Evolutionary conservation across 2,797 vertebrate genomes (phyloP).

Genomic region (Sebastes aleutianus): DNA sequence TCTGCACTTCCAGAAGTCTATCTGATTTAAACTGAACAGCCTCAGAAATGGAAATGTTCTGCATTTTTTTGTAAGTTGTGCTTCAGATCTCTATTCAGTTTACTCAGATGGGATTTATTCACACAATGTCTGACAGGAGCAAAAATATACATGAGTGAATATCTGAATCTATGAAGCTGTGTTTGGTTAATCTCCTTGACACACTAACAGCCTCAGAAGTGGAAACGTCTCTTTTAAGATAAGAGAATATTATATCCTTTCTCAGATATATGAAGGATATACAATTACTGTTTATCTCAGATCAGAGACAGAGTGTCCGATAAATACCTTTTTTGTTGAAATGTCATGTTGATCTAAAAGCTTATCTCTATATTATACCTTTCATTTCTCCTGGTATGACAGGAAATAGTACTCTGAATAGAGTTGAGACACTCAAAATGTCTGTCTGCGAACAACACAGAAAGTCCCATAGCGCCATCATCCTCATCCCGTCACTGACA

Average conservation of each 20-base stretch:
- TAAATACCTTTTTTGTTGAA: slow-evolving; percentile 22
- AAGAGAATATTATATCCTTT: background rate
- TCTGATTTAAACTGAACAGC: slow-evolving; percentile 2
- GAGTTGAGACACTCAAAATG: background rate
- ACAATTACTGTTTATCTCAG: slow-evolving; percentile 17
- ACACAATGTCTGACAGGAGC: background rate
- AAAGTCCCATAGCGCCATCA: background rate
- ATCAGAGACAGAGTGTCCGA: slow-evolving; percentile 8
- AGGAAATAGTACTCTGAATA: background rate
- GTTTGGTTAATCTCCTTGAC: slow-evolving; percentile 37
- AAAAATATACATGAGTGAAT: background rate
- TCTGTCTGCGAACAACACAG: background rate
- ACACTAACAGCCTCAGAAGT: slow-evolving; percentile 7
- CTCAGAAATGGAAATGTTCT: background rate
- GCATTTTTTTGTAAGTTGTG: background rate
- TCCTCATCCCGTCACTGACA: background rate
- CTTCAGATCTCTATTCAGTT: background rate
- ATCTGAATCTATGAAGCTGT: background rate
- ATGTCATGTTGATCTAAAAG: slow-evolving; percentile 28
- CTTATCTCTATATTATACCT: slow-evolving; percentile 3
- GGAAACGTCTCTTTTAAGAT: slow-evolving; percentile 31
- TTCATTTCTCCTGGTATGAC: background rate
- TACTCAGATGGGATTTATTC: slow-evolving; percentile 1
- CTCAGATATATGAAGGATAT: slow-evolving; percentile 4
- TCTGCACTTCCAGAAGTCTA: background rate